Conservation (phyloP, 2,888 invertebrate genomes). For the Eudasyphora cyanicolor region DNA sequence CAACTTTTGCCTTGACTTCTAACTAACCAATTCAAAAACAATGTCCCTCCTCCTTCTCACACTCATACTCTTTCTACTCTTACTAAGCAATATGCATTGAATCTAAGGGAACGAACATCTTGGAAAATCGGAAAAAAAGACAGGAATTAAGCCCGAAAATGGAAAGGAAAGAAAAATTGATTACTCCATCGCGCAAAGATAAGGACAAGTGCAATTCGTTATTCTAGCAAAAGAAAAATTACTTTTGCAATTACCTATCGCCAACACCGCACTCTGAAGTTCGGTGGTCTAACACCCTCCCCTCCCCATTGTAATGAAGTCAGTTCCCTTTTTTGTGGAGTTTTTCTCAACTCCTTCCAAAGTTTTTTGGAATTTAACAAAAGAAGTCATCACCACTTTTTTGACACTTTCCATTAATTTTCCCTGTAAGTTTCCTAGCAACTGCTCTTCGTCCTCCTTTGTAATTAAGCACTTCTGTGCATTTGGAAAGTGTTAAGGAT, state of each 20-base stretch:
- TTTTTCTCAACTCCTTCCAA: neutral
- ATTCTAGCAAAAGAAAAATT: constrained; percentile 21
- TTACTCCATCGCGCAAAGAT: neutral
- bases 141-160: too few relatives aligned
- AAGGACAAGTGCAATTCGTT: constrained; percentile 49
- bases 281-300: too few relatives aligned
- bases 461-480: neutral
- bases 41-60: neutral
- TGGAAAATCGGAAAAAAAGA: neutral
- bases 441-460: too few relatives aligned
- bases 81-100: too few relatives aligned
- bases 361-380: neutral
- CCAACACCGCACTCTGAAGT: neutral
- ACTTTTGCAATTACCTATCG: constrained; percentile 20
- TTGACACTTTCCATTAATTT: constrained; percentile 53
- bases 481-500: constrained; percentile 16
- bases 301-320: too few relatives aligned
- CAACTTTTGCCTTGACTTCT: constrained; percentile 42
- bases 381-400: constrained; percentile 39
- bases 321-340: too few relatives aligned
- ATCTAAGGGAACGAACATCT: neutral
- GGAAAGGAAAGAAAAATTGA: constrained; percentile 10
- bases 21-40: neutral
- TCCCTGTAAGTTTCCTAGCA: neutral
- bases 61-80: too few relatives aligned